Conservation (phyloP, 2,113 vertebrate species). For the Saguinus imperator region DNA sequence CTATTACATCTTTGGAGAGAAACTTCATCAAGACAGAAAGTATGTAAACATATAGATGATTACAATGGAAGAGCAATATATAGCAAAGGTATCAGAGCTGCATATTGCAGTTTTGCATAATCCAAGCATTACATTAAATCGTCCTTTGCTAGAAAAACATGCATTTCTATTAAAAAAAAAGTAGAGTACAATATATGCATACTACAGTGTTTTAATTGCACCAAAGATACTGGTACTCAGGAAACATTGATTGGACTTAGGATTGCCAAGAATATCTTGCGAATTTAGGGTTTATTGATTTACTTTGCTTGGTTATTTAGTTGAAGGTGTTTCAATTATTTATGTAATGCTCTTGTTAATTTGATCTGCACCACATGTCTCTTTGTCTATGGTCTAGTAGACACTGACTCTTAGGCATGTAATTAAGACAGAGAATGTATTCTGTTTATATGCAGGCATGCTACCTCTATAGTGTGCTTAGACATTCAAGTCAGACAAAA, state of each 20-base stretch:
- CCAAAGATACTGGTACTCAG: background rate
- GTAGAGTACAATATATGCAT: background rate
- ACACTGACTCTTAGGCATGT: background rate
- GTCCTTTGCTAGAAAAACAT: background rate
- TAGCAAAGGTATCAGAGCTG: background rate
- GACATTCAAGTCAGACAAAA: background rate
- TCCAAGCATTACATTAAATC: background rate
- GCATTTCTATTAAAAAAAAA: background rate
- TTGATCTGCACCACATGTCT: background rate
- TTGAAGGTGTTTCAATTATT: background rate
- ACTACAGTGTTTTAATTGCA: background rate
- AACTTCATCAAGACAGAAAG: background rate
- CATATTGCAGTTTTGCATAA: background rate
- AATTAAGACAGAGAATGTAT: background rate
- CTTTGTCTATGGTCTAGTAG: background rate
- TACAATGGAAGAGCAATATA: background rate
- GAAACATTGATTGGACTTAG: constrained; percentile 5
- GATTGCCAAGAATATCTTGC: background rate
- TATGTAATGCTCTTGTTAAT: constrained; percentile 47
- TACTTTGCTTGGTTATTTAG: constrained; percentile 42
- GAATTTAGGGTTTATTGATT: constrained; percentile 31
- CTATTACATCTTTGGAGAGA: constrained; percentile 6
- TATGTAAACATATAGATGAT: background rate
- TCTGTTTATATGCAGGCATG: background rate
- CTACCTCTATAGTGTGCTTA: background rate